phyloP scores from a whole-genome alignment of 2,113 vertebrate genomes.

The Esox niger region DNA sequence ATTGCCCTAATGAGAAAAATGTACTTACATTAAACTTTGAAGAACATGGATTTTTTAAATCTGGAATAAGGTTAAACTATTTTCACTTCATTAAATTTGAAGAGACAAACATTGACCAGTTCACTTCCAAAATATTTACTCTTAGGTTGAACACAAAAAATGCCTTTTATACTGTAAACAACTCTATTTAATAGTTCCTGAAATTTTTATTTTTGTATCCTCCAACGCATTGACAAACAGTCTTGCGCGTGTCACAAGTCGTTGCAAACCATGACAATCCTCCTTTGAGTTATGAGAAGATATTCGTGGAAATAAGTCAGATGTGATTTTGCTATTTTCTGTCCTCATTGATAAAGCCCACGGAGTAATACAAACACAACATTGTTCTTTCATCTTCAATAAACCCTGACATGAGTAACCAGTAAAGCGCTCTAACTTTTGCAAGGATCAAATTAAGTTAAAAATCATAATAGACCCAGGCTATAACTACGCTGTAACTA shows the following conservation, averaged over 20 bases:
- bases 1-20: conserved; percentile 70
- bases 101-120: no score
- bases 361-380: background rate
- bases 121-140: background rate
- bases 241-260: background rate
- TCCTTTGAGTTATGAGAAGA: background rate
- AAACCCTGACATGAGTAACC: no score
- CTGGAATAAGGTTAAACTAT: background rate
- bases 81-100: background rate
- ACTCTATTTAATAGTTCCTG: background rate
- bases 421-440: no score
- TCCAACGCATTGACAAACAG: background rate
- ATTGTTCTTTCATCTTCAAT: no score
- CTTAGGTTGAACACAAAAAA: background rate
- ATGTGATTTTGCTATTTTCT: background rate
- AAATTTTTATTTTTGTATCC: conserved; percentile 11
- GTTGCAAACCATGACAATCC: background rate
- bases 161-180: background rate
- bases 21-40: background rate
- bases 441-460: no score
- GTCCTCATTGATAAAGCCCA: background rate
- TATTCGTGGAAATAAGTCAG: background rate
- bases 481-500: no score
- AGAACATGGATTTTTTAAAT: background rate
- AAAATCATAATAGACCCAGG: no score